phyloP scores from a whole-genome alignment of 2,888 invertebrate species.

The Imbricaverruca yamaguchii region DNA sequence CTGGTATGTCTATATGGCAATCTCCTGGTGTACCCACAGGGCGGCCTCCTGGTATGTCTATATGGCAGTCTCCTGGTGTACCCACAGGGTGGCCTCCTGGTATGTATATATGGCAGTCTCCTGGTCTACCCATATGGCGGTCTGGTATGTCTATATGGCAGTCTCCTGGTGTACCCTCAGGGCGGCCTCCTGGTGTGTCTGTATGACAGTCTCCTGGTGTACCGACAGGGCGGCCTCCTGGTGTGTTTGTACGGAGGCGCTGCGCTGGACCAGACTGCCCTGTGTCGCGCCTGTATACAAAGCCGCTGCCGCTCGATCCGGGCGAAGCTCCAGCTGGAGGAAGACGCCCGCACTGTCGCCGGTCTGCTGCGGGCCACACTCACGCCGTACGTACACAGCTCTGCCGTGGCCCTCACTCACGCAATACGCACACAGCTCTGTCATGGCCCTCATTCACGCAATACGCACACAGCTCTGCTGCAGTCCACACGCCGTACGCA shows the following conservation, averaged over 20 bases:
- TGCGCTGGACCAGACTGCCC: background rate
- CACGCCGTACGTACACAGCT: background rate
- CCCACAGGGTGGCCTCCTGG: background rate
- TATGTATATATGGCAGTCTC: too few relatives aligned
- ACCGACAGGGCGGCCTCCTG: background rate
- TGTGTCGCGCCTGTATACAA: background rate
- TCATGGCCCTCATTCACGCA: too few relatives aligned
- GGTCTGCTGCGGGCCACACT: background rate
- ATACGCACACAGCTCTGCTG: too few relatives aligned
- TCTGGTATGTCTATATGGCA: too few relatives aligned
- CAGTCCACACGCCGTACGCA: too few relatives aligned
- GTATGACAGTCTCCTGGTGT: background rate
- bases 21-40: background rate
- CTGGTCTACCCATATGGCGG: too few relatives aligned
- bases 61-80: background rate
- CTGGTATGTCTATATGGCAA: background rate
- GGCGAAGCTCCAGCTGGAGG: slow-evolving; percentile 1
- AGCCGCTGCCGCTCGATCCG: slow-evolving; percentile 18
- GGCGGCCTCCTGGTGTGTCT: background rate
- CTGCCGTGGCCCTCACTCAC: too few relatives aligned
- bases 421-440: too few relatives aligned
- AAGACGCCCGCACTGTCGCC: background rate
- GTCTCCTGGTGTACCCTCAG: background rate
- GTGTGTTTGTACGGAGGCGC: background rate
- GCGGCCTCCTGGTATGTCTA: background rate